A percentile compares a stretch with the other conserved stretches of the same genome.
phyloP scores from a whole-genome alignment of 2,113 vertebrate species.

The Oryctolagus cuniculus region DNA sequence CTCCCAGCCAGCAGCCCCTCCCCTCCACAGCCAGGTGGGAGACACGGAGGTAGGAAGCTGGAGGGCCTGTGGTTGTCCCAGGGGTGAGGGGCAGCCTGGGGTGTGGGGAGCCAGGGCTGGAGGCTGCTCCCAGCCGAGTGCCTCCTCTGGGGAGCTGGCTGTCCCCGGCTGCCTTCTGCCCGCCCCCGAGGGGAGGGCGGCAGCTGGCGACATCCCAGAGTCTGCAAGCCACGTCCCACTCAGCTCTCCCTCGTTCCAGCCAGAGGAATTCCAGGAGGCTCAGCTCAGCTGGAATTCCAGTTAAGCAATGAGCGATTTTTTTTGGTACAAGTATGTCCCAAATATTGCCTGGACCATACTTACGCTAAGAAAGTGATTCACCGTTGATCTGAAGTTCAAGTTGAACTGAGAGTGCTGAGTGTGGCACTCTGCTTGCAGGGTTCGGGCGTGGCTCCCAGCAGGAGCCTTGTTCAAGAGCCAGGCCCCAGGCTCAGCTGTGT shows the following conservation, averaged over 20 bases:
- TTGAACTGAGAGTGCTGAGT: neutral
- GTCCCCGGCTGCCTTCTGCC: neutral
- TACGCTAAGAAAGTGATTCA: neutral
- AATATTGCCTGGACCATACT: neutral
- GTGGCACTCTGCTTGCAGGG: neutral
- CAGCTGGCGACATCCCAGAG: neutral
- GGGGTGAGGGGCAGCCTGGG: neutral
- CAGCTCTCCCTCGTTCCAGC: neutral
- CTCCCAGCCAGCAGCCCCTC: neutral
- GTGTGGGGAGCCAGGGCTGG: too few relatives aligned
- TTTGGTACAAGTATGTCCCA: neutral
- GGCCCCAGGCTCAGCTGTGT: neutral
- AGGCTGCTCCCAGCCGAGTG: neutral
- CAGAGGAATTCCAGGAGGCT: neutral
- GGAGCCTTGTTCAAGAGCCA: neutral
- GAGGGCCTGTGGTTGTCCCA: neutral
- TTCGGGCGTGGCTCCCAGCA: neutral
- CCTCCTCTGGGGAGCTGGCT: neutral
- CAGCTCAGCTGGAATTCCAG: neutral
- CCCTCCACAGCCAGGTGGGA: neutral
- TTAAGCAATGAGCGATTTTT: neutral
- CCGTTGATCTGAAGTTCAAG: slow-evolving; percentile 4
- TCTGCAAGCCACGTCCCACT: neutral
- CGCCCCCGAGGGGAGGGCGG: neutral
- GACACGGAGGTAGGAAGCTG: neutral